Evolutionary conservation across 1,140 invertebrate genomes (phyloP).

Genomic region (Lethrus apterus): DNA sequence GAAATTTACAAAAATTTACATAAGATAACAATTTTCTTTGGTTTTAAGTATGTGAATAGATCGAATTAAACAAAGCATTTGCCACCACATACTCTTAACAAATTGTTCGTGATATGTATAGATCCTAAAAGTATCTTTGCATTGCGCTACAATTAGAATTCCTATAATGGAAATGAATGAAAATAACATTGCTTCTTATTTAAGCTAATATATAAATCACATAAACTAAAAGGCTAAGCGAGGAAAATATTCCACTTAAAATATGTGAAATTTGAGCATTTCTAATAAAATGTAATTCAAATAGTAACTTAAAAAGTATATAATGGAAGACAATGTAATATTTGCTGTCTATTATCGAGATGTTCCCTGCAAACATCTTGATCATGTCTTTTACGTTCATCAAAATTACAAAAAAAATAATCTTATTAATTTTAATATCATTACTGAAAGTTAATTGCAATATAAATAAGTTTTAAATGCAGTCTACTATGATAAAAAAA

Average conservation of each 20-base stretch:
- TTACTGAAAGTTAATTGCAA: background rate
- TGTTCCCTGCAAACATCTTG: no score
- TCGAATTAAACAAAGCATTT: no score
- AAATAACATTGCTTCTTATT: no score
- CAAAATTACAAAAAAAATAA: background rate
- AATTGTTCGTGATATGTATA: no score
- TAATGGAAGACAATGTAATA: slow-evolving; percentile 19
- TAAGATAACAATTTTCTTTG: no score
- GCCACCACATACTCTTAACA: no score
- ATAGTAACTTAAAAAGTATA: background rate
- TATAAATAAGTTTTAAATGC: background rate
- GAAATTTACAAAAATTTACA: no score
- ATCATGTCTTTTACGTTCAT: no score
- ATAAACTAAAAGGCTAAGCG: slow-evolving; percentile 17
- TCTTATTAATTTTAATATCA: background rate
- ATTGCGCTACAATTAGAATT: no score
- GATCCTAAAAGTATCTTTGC: no score
- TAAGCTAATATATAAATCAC: background rate
- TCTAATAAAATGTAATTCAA: slow-evolving; percentile 3
- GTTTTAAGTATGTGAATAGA: no score
- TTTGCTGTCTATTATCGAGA: slow-evolving; percentile 15
- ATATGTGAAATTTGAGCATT: slow-evolving; percentile 7
- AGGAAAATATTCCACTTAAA: slow-evolving; percentile 13
- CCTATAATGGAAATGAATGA: no score
- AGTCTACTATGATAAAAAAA: background rate